Conservation (phyloP, 1,140 invertebrate species). For the Aleiodes sp. region DNA sequence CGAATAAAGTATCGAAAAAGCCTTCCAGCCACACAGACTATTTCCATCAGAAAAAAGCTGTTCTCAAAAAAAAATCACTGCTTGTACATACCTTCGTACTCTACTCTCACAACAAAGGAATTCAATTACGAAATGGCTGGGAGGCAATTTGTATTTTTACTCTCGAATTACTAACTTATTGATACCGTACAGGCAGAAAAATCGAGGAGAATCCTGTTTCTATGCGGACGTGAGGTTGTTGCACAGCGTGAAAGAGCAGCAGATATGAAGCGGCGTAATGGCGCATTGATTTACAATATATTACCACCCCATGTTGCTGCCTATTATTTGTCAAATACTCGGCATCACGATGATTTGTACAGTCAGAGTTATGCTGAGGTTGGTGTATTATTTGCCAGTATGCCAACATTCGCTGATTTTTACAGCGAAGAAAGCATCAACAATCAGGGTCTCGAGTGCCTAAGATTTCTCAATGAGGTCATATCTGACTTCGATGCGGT, state of each 20-base stretch:
- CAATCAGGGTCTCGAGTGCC: conserved; percentile 94
- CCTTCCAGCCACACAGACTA: no score
- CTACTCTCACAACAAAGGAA: no score
- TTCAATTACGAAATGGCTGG: no score
- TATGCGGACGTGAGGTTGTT: conserved; percentile 78
- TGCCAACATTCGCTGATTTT: conserved; percentile 95
- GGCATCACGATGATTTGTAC: conserved; percentile 90
- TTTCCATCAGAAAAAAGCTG: no score
- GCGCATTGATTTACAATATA: conserved; percentile 88
- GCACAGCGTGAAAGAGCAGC: conserved; percentile 85
- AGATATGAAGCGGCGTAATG: conserved; percentile 88
- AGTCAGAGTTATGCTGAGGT: conserved; percentile 93
- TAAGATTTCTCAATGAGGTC: conserved; percentile 96
- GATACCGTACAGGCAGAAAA: conserved; percentile 78
- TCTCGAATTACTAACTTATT: no score
- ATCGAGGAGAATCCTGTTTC: conserved; percentile 78
- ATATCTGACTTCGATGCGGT: conserved; percentile 98
- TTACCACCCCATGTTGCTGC: conserved; percentile 89
- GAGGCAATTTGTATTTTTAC: no score
- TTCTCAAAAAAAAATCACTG: no score
- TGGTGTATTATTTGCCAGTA: conserved; percentile 92
- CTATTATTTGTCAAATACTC: conserved; percentile 85
- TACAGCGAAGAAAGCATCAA: conserved; percentile 96
- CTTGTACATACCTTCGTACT: no score
- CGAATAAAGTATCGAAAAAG: no score